Evolutionary conservation across 2,797 vertebrate species (phyloP).

Genomic region (Platalea minor): DNA sequence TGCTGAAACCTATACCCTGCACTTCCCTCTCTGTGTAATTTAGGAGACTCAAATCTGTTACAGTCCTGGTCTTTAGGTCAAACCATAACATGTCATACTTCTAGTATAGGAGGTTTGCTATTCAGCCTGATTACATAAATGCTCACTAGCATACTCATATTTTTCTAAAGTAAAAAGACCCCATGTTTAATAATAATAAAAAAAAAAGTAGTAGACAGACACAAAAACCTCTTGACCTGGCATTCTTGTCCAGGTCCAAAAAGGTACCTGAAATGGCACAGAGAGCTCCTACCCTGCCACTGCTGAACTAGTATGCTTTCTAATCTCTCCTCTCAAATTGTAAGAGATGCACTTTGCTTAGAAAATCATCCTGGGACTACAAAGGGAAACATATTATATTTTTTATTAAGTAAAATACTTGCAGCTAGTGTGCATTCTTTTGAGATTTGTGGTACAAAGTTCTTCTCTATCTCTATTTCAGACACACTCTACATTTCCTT

Average conservation of each 20-base stretch:
- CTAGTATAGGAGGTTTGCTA: fast-evolving
- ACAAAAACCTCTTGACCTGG: background rate
- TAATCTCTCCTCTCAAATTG: background rate
- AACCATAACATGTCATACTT: background rate
- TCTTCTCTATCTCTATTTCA: background rate
- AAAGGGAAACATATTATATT: background rate
- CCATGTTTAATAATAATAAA: background rate
- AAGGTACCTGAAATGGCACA: background rate
- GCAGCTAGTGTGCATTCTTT: background rate
- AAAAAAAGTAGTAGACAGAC: background rate
- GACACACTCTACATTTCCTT: background rate
- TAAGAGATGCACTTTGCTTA: background rate
- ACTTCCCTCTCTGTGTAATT: background rate
- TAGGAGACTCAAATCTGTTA: background rate
- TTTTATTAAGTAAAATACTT: background rate
- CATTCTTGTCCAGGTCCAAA: background rate
- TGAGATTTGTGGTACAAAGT: background rate
- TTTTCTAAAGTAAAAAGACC: background rate
- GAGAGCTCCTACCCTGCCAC: background rate
- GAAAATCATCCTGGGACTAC: background rate
- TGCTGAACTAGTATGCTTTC: background rate
- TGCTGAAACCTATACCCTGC: background rate
- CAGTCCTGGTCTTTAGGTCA: background rate
- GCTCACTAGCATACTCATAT: background rate
- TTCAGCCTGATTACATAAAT: background rate